Percentiles rank a stretch among this genome's conserved stretches.
Evolutionary conservation across 2,888 invertebrate species (phyloP).

Genomic region (Athripsodes cinereus): DNA sequence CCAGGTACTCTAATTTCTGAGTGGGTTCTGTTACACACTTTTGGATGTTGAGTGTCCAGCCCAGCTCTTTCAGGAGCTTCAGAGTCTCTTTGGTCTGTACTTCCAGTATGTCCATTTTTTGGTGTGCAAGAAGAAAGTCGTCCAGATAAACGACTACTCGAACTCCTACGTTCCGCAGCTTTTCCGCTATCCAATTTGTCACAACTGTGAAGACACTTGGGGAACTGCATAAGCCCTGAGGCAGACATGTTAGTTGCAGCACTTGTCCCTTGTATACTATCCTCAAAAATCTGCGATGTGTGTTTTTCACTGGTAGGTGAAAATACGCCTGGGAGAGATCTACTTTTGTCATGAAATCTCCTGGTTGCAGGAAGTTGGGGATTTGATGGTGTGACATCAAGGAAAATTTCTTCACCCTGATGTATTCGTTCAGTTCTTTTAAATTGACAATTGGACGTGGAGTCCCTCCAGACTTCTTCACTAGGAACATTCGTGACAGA

Average conservation of each 20-base stretch:
- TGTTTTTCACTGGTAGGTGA: not conserved
- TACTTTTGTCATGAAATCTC: not conserved
- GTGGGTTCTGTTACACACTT: not conserved
- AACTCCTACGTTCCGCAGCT: not conserved
- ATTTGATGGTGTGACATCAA: not conserved
- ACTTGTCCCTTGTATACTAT: not conserved
- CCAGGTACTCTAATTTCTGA: not conserved
- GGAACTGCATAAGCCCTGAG: not conserved
- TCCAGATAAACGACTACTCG: constrained; percentile 3
- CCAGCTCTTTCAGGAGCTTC: not conserved
- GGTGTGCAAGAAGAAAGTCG: constrained; percentile 10
- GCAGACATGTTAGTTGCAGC: constrained; percentile 1
- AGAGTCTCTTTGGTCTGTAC: not conserved
- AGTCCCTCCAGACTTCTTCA: not conserved
- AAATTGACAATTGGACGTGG: not conserved
- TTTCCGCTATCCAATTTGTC: constrained; percentile 4
- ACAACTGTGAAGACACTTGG: not conserved
- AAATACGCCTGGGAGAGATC: not conserved
- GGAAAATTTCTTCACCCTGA: not conserved
- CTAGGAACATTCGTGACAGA: not conserved
- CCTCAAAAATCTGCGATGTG: constrained; percentile 2
- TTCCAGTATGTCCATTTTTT: not conserved
- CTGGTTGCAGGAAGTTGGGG: not conserved
- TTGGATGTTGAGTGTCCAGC: not conserved
- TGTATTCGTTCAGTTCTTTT: not conserved